Evolutionary conservation across 1,140 invertebrate genomes (phyloP).

Genomic region (Monochamus saltuarius): DNA sequence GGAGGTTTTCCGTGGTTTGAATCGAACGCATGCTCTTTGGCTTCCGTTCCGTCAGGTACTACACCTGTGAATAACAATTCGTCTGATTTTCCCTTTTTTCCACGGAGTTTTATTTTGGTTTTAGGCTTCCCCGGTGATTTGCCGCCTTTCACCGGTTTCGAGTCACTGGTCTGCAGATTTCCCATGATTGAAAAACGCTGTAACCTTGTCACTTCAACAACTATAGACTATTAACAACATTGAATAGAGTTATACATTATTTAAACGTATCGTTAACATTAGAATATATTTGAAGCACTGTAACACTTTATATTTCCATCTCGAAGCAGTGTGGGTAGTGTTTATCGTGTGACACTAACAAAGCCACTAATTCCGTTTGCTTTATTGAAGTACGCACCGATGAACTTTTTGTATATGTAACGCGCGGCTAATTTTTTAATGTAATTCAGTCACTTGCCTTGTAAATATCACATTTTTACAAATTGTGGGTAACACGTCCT

Average conservation of each 20-base stretch:
- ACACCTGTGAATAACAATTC: constrained; percentile 31
- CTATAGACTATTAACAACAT: constrained; percentile 6
- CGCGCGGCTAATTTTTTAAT: constrained; percentile 5
- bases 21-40: constrained; percentile 6
- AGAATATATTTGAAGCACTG: too few species aligned
- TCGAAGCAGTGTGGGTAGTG: too few species aligned
- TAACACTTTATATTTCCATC: too few species aligned
- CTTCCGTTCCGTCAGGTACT: constrained; percentile 31
- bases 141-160: constrained; percentile 32
- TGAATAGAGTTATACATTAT: constrained; percentile 3
- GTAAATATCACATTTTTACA: constrained; percentile 26
- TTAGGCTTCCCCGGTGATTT: constrained; percentile 37
- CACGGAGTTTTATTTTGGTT: constrained; percentile 41
- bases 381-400: neutral
- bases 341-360: too few species aligned
- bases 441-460: constrained; percentile 1
- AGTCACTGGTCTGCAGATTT: constrained; percentile 37
- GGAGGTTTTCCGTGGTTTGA: constrained; percentile 11
- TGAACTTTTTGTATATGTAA: constrained; percentile 7
- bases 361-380: neutral
- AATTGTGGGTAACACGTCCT: constrained; percentile 12
- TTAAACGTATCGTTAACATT: constrained; percentile 9
- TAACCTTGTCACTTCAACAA: constrained; percentile 2
- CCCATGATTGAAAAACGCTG: constrained; percentile 29
- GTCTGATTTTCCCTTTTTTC: constrained; percentile 40